Evolutionary conservation across 2,888 invertebrate genomes (phyloP), one percentile per base, ranked within the genome.

Genomic region (Metacarcinus magister): DNA sequence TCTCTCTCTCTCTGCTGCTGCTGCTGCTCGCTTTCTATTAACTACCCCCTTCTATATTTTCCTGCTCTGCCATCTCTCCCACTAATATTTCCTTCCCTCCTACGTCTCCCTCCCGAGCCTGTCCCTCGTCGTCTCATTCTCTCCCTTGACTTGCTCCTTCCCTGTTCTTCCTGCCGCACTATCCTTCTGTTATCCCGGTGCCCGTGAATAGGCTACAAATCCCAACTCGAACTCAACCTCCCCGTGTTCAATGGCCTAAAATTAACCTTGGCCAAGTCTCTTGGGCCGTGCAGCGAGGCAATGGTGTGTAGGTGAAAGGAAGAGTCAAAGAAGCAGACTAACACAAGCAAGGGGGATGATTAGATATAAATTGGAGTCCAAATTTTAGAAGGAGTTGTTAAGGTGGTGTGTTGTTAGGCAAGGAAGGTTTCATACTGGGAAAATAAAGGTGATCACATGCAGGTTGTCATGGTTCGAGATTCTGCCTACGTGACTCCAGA

Each of bases 211-310:
- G 82, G 75, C 43, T 19, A 93, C 93, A 93, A 93, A 93, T 93
- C 75, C 44, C 44, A 44, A 44, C 44, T 19, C 43, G n/a, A 54
- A 75, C 46, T 44, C 75, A 28, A 23, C 44, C 44, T 28, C 13
- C 44, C 60, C 75, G 39, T 93, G 93, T 93, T 93, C 75, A 93
- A n/a, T 93, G 75, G 75, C 82, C 75, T 67, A 75, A 89, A 94
- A 94, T 94, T 28, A 93, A n/a, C 44, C 75, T 39, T 4, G 44
- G 67, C 23, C 75, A n/a, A 16, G 28, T 16, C 87, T 87, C 87
- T 10, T 8, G 16, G 87, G 39, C 32, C 87, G 32, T 48, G 44
- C 8, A 5, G 19, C 16, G 46, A 23, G 92, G 92, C 43, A 39
- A 46, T 46, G 28, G 23, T 32, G 87, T 32, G 32, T 32, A 87